Conservation (phyloP, 2,113 vertebrate species). For the Aythya baeri region DNA sequence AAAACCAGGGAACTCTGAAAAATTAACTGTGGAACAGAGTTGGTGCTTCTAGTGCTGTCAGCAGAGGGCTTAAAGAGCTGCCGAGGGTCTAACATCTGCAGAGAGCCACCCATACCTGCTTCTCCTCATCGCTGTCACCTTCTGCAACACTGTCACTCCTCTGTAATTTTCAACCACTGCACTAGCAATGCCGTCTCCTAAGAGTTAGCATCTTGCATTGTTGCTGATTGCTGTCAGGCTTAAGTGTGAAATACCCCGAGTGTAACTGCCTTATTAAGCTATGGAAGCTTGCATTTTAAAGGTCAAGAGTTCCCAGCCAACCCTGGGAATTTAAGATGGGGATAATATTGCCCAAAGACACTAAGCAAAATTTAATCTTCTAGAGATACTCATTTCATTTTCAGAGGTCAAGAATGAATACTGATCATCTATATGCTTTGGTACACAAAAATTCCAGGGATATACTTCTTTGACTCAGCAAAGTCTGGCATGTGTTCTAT, state of each 20-base stretch:
- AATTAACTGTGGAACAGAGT: not conserved
- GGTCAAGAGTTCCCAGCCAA: slow-evolving; percentile 57
- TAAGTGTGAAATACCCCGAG: not conserved
- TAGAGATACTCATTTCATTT: slow-evolving; percentile 50
- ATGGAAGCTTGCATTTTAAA: slow-evolving; percentile 15
- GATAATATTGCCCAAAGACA: slow-evolving; percentile 54
- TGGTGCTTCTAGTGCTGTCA: slow-evolving; percentile 7
- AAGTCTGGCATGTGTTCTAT: not conserved
- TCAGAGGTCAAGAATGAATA: slow-evolving; percentile 35
- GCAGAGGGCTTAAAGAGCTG: slow-evolving; percentile 54
- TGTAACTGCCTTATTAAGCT: slow-evolving; percentile 25
- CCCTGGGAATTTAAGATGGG: slow-evolving; percentile 63
- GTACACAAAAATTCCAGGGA: slow-evolving; percentile 22
- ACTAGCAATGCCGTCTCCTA: fast-evolving
- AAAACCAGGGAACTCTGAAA: not conserved
- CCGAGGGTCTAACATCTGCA: not conserved
- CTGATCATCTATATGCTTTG: not conserved
- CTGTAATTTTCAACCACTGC: not conserved
- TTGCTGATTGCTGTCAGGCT: not conserved
- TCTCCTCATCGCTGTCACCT: not conserved
- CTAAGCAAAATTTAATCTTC: slow-evolving; percentile 54
- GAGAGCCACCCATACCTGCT: fast-evolving
- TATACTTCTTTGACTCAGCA: slow-evolving; percentile 5
- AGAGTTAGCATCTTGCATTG: not conserved
- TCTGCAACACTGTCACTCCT: not conserved